A percentile compares a stretch with the other conserved stretches of the same genome.
These are phyloP conservation scores for Temnothorax longispinosus DNA, from an alignment of 1,140 invertebrate species.

Conservation along the genomic window DNA sequence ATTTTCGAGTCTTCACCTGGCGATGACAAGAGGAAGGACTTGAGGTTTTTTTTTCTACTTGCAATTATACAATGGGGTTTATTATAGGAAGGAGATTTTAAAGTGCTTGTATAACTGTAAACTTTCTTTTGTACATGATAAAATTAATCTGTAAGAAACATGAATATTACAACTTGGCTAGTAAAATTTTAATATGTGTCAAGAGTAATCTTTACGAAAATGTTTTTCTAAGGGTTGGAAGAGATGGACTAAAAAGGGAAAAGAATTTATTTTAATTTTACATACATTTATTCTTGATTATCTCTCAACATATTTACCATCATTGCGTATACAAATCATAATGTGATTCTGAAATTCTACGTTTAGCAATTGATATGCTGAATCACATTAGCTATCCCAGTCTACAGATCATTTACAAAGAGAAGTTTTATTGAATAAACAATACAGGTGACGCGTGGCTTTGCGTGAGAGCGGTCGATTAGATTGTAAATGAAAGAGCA, in stretches of 20 bases:
- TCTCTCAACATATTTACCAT: too few relatives aligned
- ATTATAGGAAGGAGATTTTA: background rate
- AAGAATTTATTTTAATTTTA: too few relatives aligned
- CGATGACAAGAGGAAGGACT: slow-evolving; percentile 31
- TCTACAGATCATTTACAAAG: too few relatives aligned
- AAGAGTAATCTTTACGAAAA: background rate
- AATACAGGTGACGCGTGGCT: too few relatives aligned
- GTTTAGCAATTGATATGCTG: too few relatives aligned
- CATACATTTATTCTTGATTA: too few relatives aligned
- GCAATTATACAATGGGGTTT: background rate
- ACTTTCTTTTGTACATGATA: background rate
- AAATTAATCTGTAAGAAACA: background rate
- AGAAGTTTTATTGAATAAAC: too few relatives aligned
- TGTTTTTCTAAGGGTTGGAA: background rate
- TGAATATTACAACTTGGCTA: background rate
- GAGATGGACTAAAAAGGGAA: background rate
- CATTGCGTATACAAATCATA: too few relatives aligned
- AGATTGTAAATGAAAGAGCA: too few relatives aligned
- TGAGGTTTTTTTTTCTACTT: background rate
- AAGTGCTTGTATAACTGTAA: background rate
- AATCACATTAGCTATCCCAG: too few relatives aligned
- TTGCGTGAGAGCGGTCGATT: too few relatives aligned
- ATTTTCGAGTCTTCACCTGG: slow-evolving; percentile 20
- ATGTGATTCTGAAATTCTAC: too few relatives aligned
- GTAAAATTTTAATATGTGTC: background rate